phyloP scores from a whole-genome alignment of 35 echinoderm and acorn worm genomes.

The Acanthaster planci region DNA sequence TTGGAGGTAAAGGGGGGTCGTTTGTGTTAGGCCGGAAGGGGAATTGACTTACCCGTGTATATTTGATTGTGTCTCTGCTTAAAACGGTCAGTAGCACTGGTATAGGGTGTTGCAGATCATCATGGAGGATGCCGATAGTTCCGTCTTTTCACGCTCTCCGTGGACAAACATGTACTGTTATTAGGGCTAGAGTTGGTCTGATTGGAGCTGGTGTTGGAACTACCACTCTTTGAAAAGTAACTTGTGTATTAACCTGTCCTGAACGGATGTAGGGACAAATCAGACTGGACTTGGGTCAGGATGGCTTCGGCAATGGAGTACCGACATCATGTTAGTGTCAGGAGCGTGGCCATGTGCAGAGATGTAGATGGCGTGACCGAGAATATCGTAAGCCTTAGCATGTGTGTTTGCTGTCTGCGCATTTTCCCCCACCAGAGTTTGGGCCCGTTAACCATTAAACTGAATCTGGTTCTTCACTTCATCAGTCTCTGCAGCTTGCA shows the following conservation, averaged over 20 bases:
- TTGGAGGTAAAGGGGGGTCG: neutral
- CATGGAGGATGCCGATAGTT: neutral
- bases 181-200: too few species aligned
- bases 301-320: neutral
- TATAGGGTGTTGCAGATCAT: neutral
- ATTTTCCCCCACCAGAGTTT: too few species aligned
- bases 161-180: too few species aligned
- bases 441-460: too few species aligned
- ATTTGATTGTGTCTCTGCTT: constrained; percentile 13
- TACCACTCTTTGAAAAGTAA: too few species aligned
- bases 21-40: constrained; percentile 3
- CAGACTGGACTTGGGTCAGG: neutral
- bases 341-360: neutral
- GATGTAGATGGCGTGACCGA: neutral
- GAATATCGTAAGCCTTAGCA: neutral
- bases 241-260: too few species aligned
- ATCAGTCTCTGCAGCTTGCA: too few species aligned
- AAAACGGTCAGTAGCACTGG: neutral
- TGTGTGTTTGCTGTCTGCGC: too few species aligned
- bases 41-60: neutral
- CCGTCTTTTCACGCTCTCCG: neutral
- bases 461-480: too few species aligned
- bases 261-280: too few species aligned
- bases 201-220: too few species aligned
- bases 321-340: neutral